phyloP scores from a whole-genome alignment of 2,888 invertebrate genomes.

The Drosophila quinaria region DNA sequence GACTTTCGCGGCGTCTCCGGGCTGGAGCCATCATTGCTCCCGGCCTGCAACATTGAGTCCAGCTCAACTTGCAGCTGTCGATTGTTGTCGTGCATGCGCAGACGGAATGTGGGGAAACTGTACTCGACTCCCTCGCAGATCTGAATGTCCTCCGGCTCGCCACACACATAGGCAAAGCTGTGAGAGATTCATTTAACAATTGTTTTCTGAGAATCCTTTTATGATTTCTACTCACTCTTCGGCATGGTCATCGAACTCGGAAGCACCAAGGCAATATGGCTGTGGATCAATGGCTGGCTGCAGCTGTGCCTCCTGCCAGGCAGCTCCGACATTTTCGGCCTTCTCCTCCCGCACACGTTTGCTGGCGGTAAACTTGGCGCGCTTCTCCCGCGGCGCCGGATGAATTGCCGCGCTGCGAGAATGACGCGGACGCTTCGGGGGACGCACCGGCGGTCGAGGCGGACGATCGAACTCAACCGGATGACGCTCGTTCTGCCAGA shows the following conservation, averaged over 20 bases:
- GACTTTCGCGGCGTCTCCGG: constrained; percentile 37
- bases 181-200: not conserved
- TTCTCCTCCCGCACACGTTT: constrained; percentile 38
- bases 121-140: constrained; percentile 84
- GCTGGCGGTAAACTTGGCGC: constrained; percentile 72
- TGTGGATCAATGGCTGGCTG: constrained; percentile 30
- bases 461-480: constrained; percentile 85
- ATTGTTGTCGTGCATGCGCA: constrained; percentile 82
- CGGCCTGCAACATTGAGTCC: constrained; percentile 63
- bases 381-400: constrained; percentile 82
- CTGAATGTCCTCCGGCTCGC: constrained; percentile 75
- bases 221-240: constrained; percentile 51
- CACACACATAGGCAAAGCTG: constrained; percentile 80
- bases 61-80: constrained; percentile 72
- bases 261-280: constrained; percentile 28
- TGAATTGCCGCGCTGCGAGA: constrained; percentile 79
- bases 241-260: constrained; percentile 50
- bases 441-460: constrained; percentile 84
- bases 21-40: constrained; percentile 19
- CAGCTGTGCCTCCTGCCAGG: constrained; percentile 41
- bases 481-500: constrained; percentile 87
- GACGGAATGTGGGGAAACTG: constrained; percentile 84
- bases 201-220: not conserved
- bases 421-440: constrained; percentile 83
- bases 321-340: constrained; percentile 24